Conservation (phyloP, 2,113 vertebrate genomes). For the Neolamprologus variostigma region DNA sequence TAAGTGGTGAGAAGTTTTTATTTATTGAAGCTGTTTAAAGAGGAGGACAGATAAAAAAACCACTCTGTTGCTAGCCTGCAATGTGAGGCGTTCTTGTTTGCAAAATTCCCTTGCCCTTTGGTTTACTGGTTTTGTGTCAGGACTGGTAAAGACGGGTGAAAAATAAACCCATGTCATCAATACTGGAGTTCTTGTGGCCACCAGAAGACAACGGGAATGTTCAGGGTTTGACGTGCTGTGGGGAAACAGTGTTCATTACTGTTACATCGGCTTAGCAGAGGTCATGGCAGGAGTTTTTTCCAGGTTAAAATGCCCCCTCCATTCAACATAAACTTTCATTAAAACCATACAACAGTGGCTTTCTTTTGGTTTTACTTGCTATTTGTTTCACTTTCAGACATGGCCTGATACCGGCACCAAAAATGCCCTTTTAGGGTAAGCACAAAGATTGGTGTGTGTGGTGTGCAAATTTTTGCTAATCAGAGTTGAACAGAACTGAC, state of each 20-base stretch:
- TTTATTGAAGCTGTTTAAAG: background rate
- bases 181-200: background rate
- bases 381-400: background rate
- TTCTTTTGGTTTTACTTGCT: background rate
- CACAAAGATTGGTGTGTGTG: background rate
- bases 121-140: background rate
- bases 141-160: background rate
- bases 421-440: background rate
- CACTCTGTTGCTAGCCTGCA: background rate
- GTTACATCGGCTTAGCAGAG: background rate
- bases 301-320: background rate
- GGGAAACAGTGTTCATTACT: background rate
- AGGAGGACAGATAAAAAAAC: background rate
- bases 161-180: background rate
- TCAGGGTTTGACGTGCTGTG: background rate
- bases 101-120: background rate
- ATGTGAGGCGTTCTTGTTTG: background rate
- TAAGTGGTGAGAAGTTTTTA: background rate
- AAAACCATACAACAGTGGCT: background rate
- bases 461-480: background rate
- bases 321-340: background rate
- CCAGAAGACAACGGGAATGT: background rate
- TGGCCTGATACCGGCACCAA: background rate
- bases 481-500: background rate
- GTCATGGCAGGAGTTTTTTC: background rate